phyloP scores from a whole-genome alignment of 2,888 invertebrate genomes.

The Rhagium mordax region DNA sequence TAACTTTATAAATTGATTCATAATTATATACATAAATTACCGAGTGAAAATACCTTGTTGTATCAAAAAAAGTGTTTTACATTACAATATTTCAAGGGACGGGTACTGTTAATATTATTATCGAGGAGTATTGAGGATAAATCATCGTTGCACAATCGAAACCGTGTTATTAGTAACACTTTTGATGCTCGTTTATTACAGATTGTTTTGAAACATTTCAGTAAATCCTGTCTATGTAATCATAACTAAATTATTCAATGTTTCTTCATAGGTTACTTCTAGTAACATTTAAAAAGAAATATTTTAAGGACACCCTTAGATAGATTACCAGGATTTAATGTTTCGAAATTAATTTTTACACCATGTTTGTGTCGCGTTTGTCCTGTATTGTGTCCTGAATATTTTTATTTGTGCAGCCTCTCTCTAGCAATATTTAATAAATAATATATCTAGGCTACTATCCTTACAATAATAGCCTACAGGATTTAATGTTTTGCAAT shows the following conservation, averaged over 20 bases:
- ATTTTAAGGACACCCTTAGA: too few relatives aligned
- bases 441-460: too few relatives aligned
- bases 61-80: conserved; percentile 44
- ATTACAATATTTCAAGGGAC: conserved; percentile 46
- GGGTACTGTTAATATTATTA: conserved; percentile 37
- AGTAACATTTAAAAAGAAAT: too few relatives aligned
- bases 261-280: too few relatives aligned
- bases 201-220: background rate
- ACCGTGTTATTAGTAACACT: background rate
- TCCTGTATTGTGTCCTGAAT: too few relatives aligned
- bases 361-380: too few relatives aligned
- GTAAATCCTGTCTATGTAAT: background rate
- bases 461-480: too few relatives aligned
- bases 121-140: conserved; percentile 1
- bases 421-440: too few relatives aligned
- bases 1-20: conserved; percentile 58
- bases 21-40: conserved; percentile 58
- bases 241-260: background rate
- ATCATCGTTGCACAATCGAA: background rate
- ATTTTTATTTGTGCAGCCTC: too few relatives aligned
- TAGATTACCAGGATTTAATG: too few relatives aligned
- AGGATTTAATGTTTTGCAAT: too few relatives aligned
- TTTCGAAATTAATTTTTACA: too few relatives aligned
- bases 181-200: background rate
- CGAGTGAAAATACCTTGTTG: conserved; percentile 50